These are phyloP conservation scores for Ictidomys tridecemlineatus DNA, from an alignment of 2,113 vertebrate species.

Conservation along the genomic window DNA sequence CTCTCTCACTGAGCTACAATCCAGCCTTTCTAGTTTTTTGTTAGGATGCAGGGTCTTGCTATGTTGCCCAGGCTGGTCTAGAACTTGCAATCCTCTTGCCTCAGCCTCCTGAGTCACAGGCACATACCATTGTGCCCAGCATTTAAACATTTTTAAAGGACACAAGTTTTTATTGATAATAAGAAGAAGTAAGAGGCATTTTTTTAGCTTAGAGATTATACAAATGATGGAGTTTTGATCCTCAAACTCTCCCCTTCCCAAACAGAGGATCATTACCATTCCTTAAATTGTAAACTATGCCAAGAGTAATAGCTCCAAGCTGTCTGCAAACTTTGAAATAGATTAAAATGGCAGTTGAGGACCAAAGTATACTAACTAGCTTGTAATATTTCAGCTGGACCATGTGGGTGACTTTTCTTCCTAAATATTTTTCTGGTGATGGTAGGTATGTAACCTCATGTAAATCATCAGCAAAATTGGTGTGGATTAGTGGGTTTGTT, in stretches of 20 bases:
- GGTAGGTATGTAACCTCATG: fast-evolving
- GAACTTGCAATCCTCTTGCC: neutral
- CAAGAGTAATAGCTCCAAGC: too few species aligned
- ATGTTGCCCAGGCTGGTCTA: neutral
- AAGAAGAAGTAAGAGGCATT: neutral
- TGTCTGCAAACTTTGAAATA: neutral
- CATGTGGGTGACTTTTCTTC: neutral
- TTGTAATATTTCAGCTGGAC: neutral
- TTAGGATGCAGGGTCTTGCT: neutral
- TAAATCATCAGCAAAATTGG: neutral
- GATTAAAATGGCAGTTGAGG: neutral
- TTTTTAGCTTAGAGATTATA: neutral
- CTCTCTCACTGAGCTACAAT: neutral
- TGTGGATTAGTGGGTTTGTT: neutral
- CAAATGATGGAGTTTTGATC: neutral
- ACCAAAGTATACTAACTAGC: too few species aligned
- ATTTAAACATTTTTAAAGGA: neutral
- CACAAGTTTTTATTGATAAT: neutral
- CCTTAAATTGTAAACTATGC: neutral
- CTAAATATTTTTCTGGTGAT: neutral
- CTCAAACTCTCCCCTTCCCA: neutral
- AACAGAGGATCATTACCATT: neutral
- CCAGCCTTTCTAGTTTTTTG: neutral
- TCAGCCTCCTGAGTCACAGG: neutral
- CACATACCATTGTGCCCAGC: neutral